A percentile compares a stretch with the other conserved stretches of the same genome.
Conservation (phyloP, 2,888 invertebrate genomes). For the Xanthia togata region DNA sequence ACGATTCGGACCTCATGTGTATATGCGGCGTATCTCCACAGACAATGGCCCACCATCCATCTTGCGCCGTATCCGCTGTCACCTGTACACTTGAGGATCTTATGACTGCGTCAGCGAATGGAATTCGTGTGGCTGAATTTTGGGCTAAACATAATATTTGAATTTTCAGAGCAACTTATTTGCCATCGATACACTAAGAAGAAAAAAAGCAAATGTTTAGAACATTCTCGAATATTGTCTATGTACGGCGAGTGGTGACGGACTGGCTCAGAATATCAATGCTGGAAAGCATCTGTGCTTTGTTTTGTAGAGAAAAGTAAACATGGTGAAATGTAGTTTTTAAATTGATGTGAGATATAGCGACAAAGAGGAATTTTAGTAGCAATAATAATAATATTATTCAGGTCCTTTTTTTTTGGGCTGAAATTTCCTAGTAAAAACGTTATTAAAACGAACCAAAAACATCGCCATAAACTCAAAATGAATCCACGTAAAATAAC, state of each 20-base stretch:
- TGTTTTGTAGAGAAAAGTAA: conserved; percentile 13
- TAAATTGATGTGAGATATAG: background rate
- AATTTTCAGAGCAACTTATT: no score
- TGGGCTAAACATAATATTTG: no score
- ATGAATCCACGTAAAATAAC: conserved; percentile 39
- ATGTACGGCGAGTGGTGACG: conserved; percentile 36
- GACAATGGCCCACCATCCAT: no score
- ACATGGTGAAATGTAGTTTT: background rate
- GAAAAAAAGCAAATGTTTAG: conserved; percentile 31
- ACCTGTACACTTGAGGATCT: no score
- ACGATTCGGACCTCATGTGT: no score
- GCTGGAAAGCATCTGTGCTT: conserved; percentile 13
- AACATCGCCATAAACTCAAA: conserved; percentile 57
- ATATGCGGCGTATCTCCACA: no score
- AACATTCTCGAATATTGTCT: conserved; percentile 67
- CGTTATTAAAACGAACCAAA: conserved; percentile 28
- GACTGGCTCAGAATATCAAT: conserved; percentile 41
- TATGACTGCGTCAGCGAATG: no score
- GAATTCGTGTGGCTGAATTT: no score
- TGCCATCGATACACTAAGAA: no score
- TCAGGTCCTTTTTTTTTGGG: no score
- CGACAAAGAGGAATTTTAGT: background rate
- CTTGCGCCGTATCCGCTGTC: no score
- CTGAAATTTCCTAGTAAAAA: background rate
- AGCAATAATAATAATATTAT: background rate